Conservation (phyloP, 2,113 vertebrate genomes). For the Corythaixoides concolor region DNA sequence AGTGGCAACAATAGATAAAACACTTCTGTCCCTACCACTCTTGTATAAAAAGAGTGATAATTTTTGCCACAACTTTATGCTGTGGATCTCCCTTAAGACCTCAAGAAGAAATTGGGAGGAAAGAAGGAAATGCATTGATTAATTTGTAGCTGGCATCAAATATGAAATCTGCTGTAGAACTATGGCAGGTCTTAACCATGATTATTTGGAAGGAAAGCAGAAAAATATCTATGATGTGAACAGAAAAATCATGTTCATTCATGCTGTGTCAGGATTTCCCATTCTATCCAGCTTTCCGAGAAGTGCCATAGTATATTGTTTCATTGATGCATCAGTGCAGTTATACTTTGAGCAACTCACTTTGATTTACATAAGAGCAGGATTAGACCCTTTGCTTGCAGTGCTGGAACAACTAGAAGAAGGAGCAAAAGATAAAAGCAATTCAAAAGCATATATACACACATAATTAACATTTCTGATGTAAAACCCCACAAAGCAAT, state of each 20-base stretch:
- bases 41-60: neutral
- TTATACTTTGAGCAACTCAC: neutral
- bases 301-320: neutral
- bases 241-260: neutral
- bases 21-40: neutral
- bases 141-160: neutral
- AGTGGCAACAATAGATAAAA: neutral
- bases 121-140: neutral
- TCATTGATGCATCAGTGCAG: neutral
- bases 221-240: neutral
- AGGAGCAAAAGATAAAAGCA: neutral
- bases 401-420: neutral
- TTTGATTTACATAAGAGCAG: neutral
- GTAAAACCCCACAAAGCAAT: neutral
- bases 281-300: neutral
- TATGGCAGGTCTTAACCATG: neutral
- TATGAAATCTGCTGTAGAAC: neutral
- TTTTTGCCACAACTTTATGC: neutral
- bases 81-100: neutral
- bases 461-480: neutral
- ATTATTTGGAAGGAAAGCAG: neutral
- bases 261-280: neutral
- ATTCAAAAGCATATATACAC: neutral
- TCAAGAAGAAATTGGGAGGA: neutral
- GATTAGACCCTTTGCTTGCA: neutral